phyloP scores from a whole-genome alignment of 2,113 vertebrate species.

The Perccottus glenii region DNA sequence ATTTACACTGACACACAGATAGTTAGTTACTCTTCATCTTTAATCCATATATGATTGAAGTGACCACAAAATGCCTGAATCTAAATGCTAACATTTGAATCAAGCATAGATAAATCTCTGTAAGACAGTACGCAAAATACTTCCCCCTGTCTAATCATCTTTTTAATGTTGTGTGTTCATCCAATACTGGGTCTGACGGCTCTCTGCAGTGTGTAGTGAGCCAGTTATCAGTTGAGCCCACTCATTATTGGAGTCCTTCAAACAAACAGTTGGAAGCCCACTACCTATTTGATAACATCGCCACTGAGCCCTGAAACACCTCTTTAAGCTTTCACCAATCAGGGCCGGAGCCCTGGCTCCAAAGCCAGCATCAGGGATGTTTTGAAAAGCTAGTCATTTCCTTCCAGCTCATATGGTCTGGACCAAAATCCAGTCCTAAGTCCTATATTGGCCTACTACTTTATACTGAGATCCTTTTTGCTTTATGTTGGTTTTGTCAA shows the following conservation, averaged over 20 bases:
- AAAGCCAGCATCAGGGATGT: slow-evolving; percentile 67
- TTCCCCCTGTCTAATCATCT: slow-evolving; percentile 18
- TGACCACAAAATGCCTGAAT: slow-evolving; percentile 13
- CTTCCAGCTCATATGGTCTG: slow-evolving; percentile 60
- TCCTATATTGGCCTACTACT: slow-evolving; percentile 27
- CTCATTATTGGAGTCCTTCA: slow-evolving; percentile 79
- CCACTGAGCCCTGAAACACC: slow-evolving; percentile 77
- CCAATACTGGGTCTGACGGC: slow-evolving; percentile 47
- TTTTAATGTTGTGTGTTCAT: slow-evolving; percentile 54
- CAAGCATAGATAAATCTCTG: slow-evolving; percentile 16
- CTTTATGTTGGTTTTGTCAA: slow-evolving; percentile 8
- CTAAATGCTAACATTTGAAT: not conserved
- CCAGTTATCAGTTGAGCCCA: slow-evolving; percentile 78
- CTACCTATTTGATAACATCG: slow-evolving; percentile 81
- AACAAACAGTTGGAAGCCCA: slow-evolving; percentile 81
- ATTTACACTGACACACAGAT: slow-evolving; percentile 54
- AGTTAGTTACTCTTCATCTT: slow-evolving; percentile 12
- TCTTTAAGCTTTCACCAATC: slow-evolving; percentile 74
- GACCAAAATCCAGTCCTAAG: slow-evolving; percentile 42
- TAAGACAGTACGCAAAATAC: slow-evolving; percentile 12
- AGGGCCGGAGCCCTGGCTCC: slow-evolving; percentile 64
- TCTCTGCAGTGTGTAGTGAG: slow-evolving; percentile 42
- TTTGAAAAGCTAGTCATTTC: slow-evolving; percentile 78
- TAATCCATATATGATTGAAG: slow-evolving; percentile 16
- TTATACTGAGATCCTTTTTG: slow-evolving; percentile 27